Percentiles rank a stretch among this genome's conserved stretches.
Conservation (phyloP, 2,888 invertebrate species). For the Maniola hyperantus region DNA sequence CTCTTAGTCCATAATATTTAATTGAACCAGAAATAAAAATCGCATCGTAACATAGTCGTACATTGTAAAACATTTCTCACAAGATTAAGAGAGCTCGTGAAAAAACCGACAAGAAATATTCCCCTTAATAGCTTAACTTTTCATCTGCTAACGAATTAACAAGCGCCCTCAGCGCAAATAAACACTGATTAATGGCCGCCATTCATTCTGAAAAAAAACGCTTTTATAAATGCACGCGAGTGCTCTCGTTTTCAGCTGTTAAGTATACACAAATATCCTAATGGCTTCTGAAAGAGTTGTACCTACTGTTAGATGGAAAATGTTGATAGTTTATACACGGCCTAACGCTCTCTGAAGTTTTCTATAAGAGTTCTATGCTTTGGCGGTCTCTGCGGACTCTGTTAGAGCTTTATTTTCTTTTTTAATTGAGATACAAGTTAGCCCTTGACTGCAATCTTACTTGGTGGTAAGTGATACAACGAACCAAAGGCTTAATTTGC, state of each 20-base stretch:
- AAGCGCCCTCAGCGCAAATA: slow-evolving; percentile 67
- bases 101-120: slow-evolving; percentile 59
- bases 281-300: background rate
- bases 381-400: too few species aligned
- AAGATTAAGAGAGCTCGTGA: slow-evolving; percentile 60
- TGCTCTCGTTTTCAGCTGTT: slow-evolving; percentile 29
- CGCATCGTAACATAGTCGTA: background rate
- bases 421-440: too few species aligned
- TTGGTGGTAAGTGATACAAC: too few species aligned
- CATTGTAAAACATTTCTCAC: slow-evolving; percentile 29
- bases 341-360: too few species aligned
- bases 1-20: too few species aligned
- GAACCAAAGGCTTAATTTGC: too few species aligned
- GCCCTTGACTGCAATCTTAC: too few species aligned
- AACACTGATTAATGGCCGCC: slow-evolving; percentile 67
- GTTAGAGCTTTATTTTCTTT: too few species aligned
- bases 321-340: too few species aligned
- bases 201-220: slow-evolving; percentile 49
- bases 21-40: background rate
- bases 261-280: background rate
- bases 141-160: slow-evolving; percentile 79
- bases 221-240: slow-evolving; percentile 36
- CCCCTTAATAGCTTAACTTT: slow-evolving; percentile 80
- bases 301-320: background rate
- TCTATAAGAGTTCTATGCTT: too few species aligned